Evolutionary conservation across 2,797 vertebrate genomes (phyloP).

Genomic region (Anabas testudineus): DNA sequence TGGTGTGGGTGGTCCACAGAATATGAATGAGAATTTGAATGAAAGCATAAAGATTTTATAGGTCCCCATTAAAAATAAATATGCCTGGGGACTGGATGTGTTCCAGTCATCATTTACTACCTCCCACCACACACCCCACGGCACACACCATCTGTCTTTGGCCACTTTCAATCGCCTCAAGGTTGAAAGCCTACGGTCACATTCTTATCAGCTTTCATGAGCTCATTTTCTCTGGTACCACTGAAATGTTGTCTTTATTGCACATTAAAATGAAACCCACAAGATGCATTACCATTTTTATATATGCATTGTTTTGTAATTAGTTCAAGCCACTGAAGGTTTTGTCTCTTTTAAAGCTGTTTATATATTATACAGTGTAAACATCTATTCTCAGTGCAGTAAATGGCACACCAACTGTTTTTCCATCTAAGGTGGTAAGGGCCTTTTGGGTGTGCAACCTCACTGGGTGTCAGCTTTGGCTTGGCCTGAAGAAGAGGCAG

Average conservation of each 20-base stretch:
- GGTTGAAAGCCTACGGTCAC: constrained; percentile 22
- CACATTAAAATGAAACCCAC: not conserved
- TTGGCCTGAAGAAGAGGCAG: constrained; percentile 91
- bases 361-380: not conserved
- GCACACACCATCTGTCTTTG: constrained; percentile 55
- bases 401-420: not conserved
- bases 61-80: constrained; percentile 59
- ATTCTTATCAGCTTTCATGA: constrained; percentile 4
- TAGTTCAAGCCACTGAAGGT: not conserved
- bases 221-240: not conserved
- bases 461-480: constrained; percentile 96
- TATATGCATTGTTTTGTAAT: not conserved
- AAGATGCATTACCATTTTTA: not conserved
- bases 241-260: not conserved
- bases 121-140: constrained; percentile 42
- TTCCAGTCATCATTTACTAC: constrained; percentile 42
- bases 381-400: not conserved
- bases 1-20: constrained; percentile 29
- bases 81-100: constrained; percentile 24
- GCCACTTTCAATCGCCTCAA: constrained; percentile 10
- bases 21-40: constrained; percentile 52
- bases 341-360: not conserved
- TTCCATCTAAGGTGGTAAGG: constrained; percentile 88
- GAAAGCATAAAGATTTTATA: constrained; percentile 47
- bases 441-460: constrained; percentile 92